A percentile compares a stretch with the other conserved stretches of the same genome.
phyloP scores from a whole-genome alignment of 2,888 invertebrate genomes.

The Agrotis segetum region DNA sequence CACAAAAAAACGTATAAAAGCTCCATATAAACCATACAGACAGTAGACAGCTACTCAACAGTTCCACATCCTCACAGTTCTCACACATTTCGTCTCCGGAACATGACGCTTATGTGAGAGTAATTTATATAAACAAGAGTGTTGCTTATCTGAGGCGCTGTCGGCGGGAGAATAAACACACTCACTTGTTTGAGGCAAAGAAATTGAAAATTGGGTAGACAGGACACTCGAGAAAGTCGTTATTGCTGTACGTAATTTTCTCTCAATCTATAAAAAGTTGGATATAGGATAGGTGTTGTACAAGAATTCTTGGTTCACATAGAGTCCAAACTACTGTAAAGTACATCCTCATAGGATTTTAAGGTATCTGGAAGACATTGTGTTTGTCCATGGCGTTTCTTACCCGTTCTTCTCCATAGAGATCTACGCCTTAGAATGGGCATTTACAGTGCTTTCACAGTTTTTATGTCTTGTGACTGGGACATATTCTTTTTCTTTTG shows the following conservation, averaged over 20 bases:
- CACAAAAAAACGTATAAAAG: background rate
- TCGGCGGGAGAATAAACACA: conserved; percentile 46
- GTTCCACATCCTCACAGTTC: conserved; percentile 21
- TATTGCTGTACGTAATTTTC: background rate
- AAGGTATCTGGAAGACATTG: too few species aligned
- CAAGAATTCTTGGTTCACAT: too few species aligned
- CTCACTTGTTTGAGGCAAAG: conserved; percentile 31
- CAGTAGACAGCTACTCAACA: conserved; percentile 27
- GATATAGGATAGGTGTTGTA: too few species aligned
- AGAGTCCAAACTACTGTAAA: too few species aligned
- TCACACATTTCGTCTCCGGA: conserved; percentile 32
- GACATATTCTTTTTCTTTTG: too few species aligned
- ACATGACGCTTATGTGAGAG: conserved; percentile 47
- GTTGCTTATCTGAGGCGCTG: conserved; percentile 49
- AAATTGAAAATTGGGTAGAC: conserved; percentile 17
- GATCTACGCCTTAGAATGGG: too few species aligned
- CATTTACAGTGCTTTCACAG: too few species aligned
- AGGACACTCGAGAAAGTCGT: background rate
- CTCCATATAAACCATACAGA: background rate
- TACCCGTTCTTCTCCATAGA: too few species aligned
- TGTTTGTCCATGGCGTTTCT: too few species aligned
- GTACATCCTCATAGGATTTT: too few species aligned
- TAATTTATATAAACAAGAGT: conserved; percentile 59
- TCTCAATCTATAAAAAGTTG: too few species aligned
- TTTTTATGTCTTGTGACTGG: too few species aligned